Evolutionary conservation across 2,113 vertebrate species (phyloP), one percentile per base, ranked within the genome.

Genomic region (Cyprinodon brontotheroides): DNA sequence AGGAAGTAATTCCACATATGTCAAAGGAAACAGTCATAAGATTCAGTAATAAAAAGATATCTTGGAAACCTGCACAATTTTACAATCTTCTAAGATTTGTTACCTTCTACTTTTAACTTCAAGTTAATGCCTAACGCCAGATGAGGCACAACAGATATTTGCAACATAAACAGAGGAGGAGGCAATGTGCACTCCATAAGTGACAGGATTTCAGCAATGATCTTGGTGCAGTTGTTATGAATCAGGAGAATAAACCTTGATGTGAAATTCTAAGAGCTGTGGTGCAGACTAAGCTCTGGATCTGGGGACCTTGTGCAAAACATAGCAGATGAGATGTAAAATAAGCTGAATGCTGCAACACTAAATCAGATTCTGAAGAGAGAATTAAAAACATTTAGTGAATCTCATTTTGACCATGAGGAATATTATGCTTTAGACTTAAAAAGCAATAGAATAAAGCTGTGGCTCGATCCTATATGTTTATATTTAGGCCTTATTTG

Each of bases 321-420:
- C 40, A 75, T 73, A 73, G 61, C 78, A 76, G 84, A 2, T 0
- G 73, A 78, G 86, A 72, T n/a, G 13, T 79, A 11, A 22, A 74
- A 22, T 0, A 14, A 84, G 78, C 65, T 12, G 15, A 53, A 14
- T 48, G 13, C 3, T 15, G 43, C 5, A 11, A 41, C 20, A 79
- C 41, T 38, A 17, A 72, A 61, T 53, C 40, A 72, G 36, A 72
- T 36, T 47, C 3, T 41, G 50, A 15, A 11, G 68, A 37, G 66
- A 40, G 53, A 68, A n/a, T 38, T 37, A 77, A 65, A 74, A 40
- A 70, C 40, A 61, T 50, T 53, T 65, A n/a, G 3, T 71, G 62
- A 10, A 65, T 11, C 65, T 77, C 68, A 43, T 15, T 70, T 43
- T 78, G 83, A 73, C 71, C 38, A 57, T 40, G 57, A 62, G 1